Percentiles rank a stretch among this genome's conserved stretches.
phyloP scores from a whole-genome alignment of 2,888 invertebrate species.

The Seira musarum region DNA sequence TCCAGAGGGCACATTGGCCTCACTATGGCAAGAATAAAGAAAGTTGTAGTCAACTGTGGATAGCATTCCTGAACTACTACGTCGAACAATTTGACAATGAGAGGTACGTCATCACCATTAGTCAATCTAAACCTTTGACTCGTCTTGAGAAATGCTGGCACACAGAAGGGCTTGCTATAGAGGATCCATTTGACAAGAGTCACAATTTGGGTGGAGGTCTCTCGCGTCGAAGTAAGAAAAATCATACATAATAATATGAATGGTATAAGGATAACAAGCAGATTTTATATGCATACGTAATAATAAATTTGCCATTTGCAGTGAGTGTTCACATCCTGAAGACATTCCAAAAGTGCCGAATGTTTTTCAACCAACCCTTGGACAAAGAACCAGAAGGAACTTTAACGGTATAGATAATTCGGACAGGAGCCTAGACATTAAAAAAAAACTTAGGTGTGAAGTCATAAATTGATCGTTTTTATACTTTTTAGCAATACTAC shows the following conservation, averaged over 20 bases:
- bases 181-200: slow-evolving; percentile 77
- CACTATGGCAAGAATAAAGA: slow-evolving; percentile 73
- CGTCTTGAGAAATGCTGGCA: slow-evolving; percentile 77
- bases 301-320: slow-evolving; percentile 30
- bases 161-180: slow-evolving; percentile 75
- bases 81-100: slow-evolving; percentile 75
- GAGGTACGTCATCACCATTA: slow-evolving; percentile 74
- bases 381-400: slow-evolving; percentile 25
- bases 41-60: slow-evolving; percentile 74
- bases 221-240: slow-evolving; percentile 74
- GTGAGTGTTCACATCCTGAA: slow-evolving; percentile 68
- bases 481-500: slow-evolving; percentile 66
- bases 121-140: slow-evolving; percentile 73
- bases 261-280: background rate
- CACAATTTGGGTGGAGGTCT: slow-evolving; percentile 77
- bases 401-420: slow-evolving; percentile 69
- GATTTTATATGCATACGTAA: slow-evolving; percentile 7
- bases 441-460: background rate
- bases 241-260: background rate
- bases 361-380: slow-evolving; percentile 57
- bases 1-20: slow-evolving; percentile 72
- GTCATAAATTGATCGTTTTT: slow-evolving; percentile 14
- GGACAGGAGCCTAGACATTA: background rate
- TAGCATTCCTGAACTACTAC: slow-evolving; percentile 76
- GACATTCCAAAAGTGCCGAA: slow-evolving; percentile 60